Evolutionary conservation across 2,888 invertebrate genomes (phyloP), one percentile per base, ranked within the genome.

Genomic region (Dryocosmus kuriphilus): DNA sequence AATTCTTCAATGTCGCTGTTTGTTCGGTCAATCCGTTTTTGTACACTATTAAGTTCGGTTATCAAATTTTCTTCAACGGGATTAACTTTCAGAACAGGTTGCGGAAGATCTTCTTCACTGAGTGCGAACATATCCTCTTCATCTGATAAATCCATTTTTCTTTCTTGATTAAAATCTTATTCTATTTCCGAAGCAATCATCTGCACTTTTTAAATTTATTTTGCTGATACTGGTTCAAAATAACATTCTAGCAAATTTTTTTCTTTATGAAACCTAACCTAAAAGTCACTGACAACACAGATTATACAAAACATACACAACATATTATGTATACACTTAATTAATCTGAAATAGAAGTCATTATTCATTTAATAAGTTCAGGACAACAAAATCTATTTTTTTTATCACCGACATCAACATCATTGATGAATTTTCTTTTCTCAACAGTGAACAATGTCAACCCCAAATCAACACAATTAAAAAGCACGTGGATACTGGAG

Each of bases 31-130:
- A 91, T 85, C 71, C 86, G 83, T 5, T 84, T 83, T 22, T 83
- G 74, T 0, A 88, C 82, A 9, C 81, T 82, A 19, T 82, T 73
- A 14, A 88, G 62, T 51, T 89, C 86, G 46, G 86, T 86, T n/a
- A 84, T 78, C 60, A 90, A 81, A 78, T 87, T 81, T 41, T 90
- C 89, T 51, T 89, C 85, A 0, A 90, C 73, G 0, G 90, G 90
- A 84, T 90, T 90, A 60, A 74, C 74, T 38, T 32, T 60, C n/a
- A 65, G 16, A 2, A 57, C 24, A 7, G 76, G 0, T 32, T 79
- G 30, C 1, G 38, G 41, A 5, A 76, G 30, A 0, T 83, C 82
- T 2, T 84, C 78, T 14, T 87, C 87, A 24, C 85, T 86, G 7
- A 82, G 46, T 16, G 80, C 83, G 35, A 88, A 87, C 22, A 86